These are phyloP conservation scores for Eucera pruinosa DNA, from an alignment of 2,888 invertebrate genomes.

Conservation along the genomic window DNA sequence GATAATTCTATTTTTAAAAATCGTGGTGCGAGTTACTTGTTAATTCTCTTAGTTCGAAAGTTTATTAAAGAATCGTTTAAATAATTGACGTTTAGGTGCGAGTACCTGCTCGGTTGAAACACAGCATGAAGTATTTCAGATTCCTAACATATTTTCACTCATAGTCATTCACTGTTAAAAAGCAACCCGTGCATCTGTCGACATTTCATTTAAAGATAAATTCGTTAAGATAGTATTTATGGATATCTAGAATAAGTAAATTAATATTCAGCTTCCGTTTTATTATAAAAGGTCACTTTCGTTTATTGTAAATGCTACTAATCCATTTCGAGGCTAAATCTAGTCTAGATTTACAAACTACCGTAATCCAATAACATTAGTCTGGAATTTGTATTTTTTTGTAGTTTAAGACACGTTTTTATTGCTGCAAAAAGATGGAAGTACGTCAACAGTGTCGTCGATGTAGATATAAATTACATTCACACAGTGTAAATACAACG, in stretches of 20 bases:
- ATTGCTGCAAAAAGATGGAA: slow-evolving; percentile 12
- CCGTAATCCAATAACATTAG: slow-evolving; percentile 22
- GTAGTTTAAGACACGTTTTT: slow-evolving; percentile 29
- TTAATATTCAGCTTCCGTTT: neutral
- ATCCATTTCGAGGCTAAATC: slow-evolving; percentile 48
- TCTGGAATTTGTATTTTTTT: slow-evolving; percentile 32
- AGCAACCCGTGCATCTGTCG: too few species aligned
- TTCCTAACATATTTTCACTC: neutral
- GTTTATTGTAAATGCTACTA: neutral
- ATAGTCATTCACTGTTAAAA: neutral
- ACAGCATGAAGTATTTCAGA: neutral
- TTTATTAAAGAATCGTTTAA: neutral
- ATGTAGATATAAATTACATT: slow-evolving; percentile 22
- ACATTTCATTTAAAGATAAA: neutral
- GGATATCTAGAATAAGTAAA: slow-evolving; percentile 1
- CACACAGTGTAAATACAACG: slow-evolving; percentile 47
- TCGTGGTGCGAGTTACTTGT: neutral
- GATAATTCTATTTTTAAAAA: neutral
- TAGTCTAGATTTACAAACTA: slow-evolving; percentile 50
- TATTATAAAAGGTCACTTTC: neutral
- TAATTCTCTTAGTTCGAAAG: neutral
- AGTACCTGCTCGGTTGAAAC: neutral
- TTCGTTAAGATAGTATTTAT: slow-evolving; percentile 2
- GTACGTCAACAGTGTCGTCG: neutral
- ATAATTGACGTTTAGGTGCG: neutral